Evolutionary conservation across 30 jellyfish, hydroid and myxozoan species (phyloP).

Genomic region (Pseudorhiza aurosa): DNA sequence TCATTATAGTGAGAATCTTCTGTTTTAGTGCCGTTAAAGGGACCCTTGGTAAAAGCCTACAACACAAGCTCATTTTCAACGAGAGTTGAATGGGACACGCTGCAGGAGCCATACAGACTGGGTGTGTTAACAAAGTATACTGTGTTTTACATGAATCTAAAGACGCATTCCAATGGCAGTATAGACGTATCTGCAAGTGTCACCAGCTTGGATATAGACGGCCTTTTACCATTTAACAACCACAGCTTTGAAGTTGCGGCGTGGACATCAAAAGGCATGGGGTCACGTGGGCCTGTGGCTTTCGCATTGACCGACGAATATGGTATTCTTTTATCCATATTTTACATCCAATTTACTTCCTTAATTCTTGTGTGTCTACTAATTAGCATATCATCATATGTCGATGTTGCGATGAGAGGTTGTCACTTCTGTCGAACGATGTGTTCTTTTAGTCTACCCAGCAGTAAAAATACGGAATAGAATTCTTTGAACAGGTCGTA

Average conservation of each 20-base stretch:
- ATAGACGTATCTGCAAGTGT: not conserved
- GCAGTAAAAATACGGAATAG: no score
- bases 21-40: slow-evolving; percentile 33
- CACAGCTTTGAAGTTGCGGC: slow-evolving; percentile 63
- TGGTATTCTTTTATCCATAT: not conserved
- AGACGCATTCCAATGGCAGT: slow-evolving; percentile 21
- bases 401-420: no score
- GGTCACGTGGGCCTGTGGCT: slow-evolving; percentile 45
- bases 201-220: slow-evolving; percentile 1
- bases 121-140: slow-evolving; percentile 25
- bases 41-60: slow-evolving; percentile 45
- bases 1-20: no score
- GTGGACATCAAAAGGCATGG: slow-evolving; percentile 47
- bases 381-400: no score
- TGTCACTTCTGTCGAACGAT: no score
- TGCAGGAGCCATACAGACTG: slow-evolving; percentile 26
- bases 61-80: slow-evolving; percentile 53
- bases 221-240: slow-evolving; percentile 34
- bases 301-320: slow-evolving; percentile 46
- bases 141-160: slow-evolving; percentile 19
- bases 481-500: no score
- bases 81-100: slow-evolving; percentile 19
- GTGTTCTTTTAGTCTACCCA: no score
- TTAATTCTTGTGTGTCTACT: no score
- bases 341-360: not conserved